Evolutionary conservation across 1,140 invertebrate genomes (phyloP), one percentile per base, ranked within the genome.

Genomic region (Zophobas atratus): DNA sequence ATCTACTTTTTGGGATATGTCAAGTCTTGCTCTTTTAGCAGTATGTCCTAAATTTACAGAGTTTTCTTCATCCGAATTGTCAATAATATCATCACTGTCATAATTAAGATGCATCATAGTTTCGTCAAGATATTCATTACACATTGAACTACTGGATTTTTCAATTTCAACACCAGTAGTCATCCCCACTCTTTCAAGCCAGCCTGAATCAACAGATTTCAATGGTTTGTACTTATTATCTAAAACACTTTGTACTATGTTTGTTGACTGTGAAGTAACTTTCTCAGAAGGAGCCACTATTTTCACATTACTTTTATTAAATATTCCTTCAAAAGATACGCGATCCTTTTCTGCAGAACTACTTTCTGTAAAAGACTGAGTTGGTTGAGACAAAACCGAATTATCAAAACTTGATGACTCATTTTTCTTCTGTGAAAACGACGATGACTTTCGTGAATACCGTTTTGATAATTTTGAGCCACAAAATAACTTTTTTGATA

Each of bases 391-490:
- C 32, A 77, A 79, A 53, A 51, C 5, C 38, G 75, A 48, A 72
- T 60, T 71, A 43, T 77, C 72, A 79, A 81, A 86, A 38, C 70
- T 76, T 39, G 38, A n/a, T 56, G 20, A 20, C 20, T 81, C 81
- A 70, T 56, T 83, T 75, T 82, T 85, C 2, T 77, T 83, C 35
- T 85, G 89, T 86, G 57, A 70, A 81, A 82, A 84, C 8, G 85
- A 85, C n/a, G 91, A 77, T 0, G 91, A 90, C 85, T 95, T 95
- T 83, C 93, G 89, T 6, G 93, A 93, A 88, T 95, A 95, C 76
- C 93, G 87, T 83, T 94, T 92, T 34, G 89, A 88, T 85, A 94
- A 92, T 83, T 87, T 92, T 73, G 90, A 88, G 51, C 89, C 90
- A 48, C 90, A 88, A 86, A 95, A 95, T 70, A 94, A 87, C 84